Percentiles rank a stretch among this genome's conserved stretches.
Evolutionary conservation across 2,888 invertebrate genomes (phyloP).

Genomic region (Cephus rjabovi): DNA sequence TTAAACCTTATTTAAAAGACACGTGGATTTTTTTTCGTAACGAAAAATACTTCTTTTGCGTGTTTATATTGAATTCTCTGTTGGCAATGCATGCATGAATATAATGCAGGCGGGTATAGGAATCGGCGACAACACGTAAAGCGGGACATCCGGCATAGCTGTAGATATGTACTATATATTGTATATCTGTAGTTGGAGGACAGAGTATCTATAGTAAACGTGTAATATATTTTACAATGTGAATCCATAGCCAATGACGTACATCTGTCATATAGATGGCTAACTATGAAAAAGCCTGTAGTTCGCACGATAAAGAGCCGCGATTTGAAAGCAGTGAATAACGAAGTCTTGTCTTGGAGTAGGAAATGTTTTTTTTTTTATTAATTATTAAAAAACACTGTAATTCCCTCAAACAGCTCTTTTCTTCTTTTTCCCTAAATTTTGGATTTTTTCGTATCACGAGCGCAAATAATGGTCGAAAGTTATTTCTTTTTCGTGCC

Average conservation of each 20-base stretch:
- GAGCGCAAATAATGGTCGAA: neutral
- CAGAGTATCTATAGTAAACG: neutral
- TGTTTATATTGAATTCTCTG: neutral
- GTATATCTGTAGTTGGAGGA: neutral
- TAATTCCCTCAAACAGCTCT: neutral
- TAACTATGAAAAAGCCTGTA: neutral
- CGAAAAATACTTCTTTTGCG: neutral
- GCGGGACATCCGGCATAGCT: neutral
- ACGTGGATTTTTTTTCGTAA: neutral
- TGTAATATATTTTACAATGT: neutral
- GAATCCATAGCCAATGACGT: neutral
- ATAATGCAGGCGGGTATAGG: neutral
- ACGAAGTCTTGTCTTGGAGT: neutral
- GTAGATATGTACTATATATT: neutral
- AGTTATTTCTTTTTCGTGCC: neutral
- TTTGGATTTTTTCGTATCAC: neutral
- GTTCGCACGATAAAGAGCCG: neutral
- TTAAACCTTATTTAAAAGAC: neutral
- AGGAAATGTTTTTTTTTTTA: neutral
- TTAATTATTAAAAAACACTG: neutral
- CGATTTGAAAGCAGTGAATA: neutral
- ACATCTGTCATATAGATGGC: neutral
- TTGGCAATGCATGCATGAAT: neutral
- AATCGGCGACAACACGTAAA: neutral
- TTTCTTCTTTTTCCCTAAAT: neutral